A percentile compares a stretch with the other conserved stretches of the same genome.
Evolutionary conservation across 92 coral and sea anemone genomes (phyloP).

Genomic region (Siderastrea siderea): DNA sequence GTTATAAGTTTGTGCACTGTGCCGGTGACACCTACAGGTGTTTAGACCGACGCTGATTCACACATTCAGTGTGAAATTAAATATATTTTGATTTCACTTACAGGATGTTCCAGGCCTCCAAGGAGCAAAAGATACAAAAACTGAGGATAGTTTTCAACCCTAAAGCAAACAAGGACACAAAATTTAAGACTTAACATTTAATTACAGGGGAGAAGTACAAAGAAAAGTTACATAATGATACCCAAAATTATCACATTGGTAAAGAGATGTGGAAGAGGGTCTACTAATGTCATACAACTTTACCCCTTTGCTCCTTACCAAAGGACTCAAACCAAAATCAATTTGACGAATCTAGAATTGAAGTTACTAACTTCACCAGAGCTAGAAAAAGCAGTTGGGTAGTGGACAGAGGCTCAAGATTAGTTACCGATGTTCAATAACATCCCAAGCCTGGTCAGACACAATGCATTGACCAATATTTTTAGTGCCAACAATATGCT

Average conservation of each 20-base stretch:
- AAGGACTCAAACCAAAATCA: not conserved
- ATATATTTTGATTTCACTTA: constrained; percentile 46
- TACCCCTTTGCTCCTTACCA: not conserved
- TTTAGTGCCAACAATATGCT: too few species aligned
- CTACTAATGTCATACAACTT: not conserved
- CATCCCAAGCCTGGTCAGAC: not conserved
- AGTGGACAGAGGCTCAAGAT: too few species aligned
- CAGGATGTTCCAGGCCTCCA: constrained; percentile 97
- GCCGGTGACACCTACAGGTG: too few species aligned
- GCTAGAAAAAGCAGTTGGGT: too few species aligned
- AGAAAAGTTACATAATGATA: not conserved
- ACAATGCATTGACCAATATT: not conserved
- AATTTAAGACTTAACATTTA: not conserved
- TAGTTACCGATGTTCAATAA: too few species aligned
- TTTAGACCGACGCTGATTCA: too few species aligned
- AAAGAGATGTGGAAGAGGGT: too few species aligned
- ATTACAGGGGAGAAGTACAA: too few species aligned
- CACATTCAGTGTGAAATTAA: not conserved
- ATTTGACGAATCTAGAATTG: too few species aligned
- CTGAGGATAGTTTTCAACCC: constrained; percentile 89
- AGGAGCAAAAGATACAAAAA: constrained; percentile 80
- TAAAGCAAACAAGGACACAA: not conserved
- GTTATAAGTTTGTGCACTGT: too few species aligned
- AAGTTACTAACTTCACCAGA: too few species aligned
- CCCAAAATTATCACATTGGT: too few species aligned